A percentile compares a stretch with the other conserved stretches of the same genome.
These are phyloP conservation scores for Tillus elongatus DNA, from an alignment of 2,888 invertebrate species.

Conservation along the genomic window DNA sequence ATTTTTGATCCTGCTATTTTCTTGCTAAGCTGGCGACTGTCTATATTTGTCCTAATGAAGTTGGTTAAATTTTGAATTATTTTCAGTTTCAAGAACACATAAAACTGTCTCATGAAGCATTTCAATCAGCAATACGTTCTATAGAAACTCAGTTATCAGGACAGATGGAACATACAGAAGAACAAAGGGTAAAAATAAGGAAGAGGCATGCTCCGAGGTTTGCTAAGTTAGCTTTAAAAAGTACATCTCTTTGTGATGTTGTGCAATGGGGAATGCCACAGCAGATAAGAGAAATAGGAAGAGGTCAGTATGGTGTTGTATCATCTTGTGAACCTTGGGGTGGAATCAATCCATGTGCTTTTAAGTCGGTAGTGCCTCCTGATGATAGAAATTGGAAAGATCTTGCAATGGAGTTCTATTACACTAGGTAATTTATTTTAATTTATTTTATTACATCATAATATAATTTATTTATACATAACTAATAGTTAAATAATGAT, in stretches of 20 bases:
- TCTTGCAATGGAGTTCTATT: constrained; percentile 84
- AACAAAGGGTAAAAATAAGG: constrained; percentile 63
- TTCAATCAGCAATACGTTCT: constrained; percentile 61
- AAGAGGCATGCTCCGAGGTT: constrained; percentile 73
- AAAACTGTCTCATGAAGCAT: constrained; percentile 67
- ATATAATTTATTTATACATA: too few species aligned
- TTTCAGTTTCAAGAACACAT: constrained; percentile 66
- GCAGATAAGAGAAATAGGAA: constrained; percentile 57
- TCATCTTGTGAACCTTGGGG: constrained; percentile 72
- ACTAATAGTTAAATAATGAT: too few species aligned
- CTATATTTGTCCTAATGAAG: too few species aligned
- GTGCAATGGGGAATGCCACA: constrained; percentile 64
- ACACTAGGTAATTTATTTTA: constrained; percentile 54
- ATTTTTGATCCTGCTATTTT: too few species aligned
- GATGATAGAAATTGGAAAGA: constrained; percentile 87
- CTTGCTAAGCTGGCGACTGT: too few species aligned
- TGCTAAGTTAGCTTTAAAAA: constrained; percentile 72
- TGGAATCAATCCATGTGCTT: constrained; percentile 64
- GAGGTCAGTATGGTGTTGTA: constrained; percentile 86
- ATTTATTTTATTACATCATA: too few species aligned
- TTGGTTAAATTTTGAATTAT: too few species aligned
- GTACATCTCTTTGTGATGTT: constrained; percentile 71
- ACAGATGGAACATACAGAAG: constrained; percentile 70
- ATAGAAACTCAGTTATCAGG: constrained; percentile 62
- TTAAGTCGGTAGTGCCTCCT: constrained; percentile 81